Evolutionary conservation across 2,888 invertebrate genomes (phyloP).

Genomic region (Mantis religiosa): DNA sequence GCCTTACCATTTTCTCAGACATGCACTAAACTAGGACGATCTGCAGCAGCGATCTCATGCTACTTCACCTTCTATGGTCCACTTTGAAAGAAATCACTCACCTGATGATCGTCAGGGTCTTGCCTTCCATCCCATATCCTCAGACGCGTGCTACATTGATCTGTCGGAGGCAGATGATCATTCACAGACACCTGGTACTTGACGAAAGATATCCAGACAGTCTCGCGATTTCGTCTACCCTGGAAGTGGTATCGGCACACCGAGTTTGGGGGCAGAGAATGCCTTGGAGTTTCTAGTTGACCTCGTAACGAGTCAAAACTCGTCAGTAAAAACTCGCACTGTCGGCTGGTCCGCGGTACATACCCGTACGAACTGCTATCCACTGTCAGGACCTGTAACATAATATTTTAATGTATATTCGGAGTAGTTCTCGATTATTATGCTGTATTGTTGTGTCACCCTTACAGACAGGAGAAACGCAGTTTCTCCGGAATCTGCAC

Average conservation of each 20-base stretch:
- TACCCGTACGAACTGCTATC: conserved; percentile 72
- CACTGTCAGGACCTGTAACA: conserved; percentile 61
- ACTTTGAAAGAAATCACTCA: neutral
- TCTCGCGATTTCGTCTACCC: conserved; percentile 64
- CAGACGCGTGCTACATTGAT: conserved; percentile 69
- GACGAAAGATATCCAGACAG: conserved; percentile 79
- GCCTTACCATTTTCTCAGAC: conserved; percentile 65
- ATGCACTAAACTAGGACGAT: conserved; percentile 63
- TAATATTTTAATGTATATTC: neutral
- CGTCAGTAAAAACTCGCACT: conserved; percentile 72
- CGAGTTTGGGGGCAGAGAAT: conserved; percentile 75
- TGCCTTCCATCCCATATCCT: conserved; percentile 71
- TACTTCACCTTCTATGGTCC: too few species aligned
- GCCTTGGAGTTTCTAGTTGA: conserved; percentile 67
- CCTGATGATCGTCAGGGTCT: conserved; percentile 35
- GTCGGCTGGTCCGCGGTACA: conserved; percentile 63
- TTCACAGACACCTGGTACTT: conserved; percentile 72
- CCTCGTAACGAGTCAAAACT: conserved; percentile 72
- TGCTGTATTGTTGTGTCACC: too few species aligned
- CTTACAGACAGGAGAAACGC: too few species aligned
- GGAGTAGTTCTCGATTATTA: too few species aligned
- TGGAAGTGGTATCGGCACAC: conserved; percentile 76
- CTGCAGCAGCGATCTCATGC: conserved; percentile 37
- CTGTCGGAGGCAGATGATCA: conserved; percentile 40
- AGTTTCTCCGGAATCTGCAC: too few species aligned